Evolutionary conservation across 2,113 vertebrate genomes (phyloP).

Genomic region (Leptosomus discolor): DNA sequence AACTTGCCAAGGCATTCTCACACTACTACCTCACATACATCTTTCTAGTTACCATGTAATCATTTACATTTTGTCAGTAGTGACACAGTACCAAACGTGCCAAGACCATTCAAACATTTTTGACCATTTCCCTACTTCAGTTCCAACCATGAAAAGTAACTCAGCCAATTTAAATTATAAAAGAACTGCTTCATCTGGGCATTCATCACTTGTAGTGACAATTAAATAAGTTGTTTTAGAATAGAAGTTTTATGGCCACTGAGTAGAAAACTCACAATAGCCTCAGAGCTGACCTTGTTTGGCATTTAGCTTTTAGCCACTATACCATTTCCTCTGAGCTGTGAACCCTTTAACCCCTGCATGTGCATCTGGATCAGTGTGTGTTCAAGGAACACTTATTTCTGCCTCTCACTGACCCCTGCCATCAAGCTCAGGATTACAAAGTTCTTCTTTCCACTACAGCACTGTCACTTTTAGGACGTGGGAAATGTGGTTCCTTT

Average conservation of each 20-base stretch:
- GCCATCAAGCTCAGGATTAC: not conserved
- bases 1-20: not conserved
- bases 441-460: not conserved
- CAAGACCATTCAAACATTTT: not conserved
- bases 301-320: not conserved
- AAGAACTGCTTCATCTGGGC: not conserved
- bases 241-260: not conserved
- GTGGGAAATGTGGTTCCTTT: not conserved
- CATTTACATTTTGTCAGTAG: not conserved
- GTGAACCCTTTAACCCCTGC: not conserved
- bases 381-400: not conserved
- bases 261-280: not conserved
- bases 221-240: not conserved
- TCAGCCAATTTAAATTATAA: not conserved
- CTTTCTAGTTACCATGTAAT: not conserved
- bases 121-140: not conserved
- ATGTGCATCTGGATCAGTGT: not conserved
- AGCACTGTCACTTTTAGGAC: conserved; percentile 4
- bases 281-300: not conserved
- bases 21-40: not conserved
- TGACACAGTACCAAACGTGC: not conserved
- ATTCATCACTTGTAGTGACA: not conserved
- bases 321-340: not conserved
- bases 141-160: not conserved
- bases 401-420: not conserved